Evolutionary conservation across 2,888 invertebrate genomes (phyloP).

Genomic region (Zygaena filipendulae): DNA sequence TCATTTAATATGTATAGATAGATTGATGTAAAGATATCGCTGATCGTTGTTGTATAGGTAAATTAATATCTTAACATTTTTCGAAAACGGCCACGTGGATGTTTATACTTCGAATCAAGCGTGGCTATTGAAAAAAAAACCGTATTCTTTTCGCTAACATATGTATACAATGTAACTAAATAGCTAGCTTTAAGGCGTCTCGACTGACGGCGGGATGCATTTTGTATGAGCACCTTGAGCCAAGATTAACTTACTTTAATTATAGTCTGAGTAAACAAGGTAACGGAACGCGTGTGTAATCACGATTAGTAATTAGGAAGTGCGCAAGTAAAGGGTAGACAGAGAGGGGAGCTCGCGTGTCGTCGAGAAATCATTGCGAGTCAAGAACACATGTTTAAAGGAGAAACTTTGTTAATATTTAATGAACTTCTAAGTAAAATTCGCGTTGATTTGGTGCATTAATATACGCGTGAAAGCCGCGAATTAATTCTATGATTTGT

Average conservation of each 20-base stretch:
- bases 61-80: no score
- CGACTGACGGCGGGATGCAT: constrained; percentile 34
- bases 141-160: no score
- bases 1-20: no score
- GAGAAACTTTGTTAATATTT: constrained; percentile 65
- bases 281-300: constrained; percentile 40
- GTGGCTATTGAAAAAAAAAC: no score
- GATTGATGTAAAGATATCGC: no score
- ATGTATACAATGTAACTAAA: no score
- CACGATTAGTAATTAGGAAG: constrained; percentile 59
- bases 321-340: constrained; percentile 17
- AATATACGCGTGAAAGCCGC: constrained; percentile 42
- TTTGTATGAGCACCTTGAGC: constrained; percentile 51
- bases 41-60: no score
- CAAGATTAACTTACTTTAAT: constrained; percentile 60
- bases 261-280: constrained; percentile 51
- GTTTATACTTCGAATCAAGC: no score
- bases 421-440: constrained; percentile 39
- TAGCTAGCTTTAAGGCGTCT: no score
- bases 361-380: constrained; percentile 31
- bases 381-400: constrained; percentile 61
- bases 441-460: constrained; percentile 49
- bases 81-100: no score
- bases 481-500: constrained; percentile 53
- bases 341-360: no score